Evolutionary conservation across 37 sponge, comb jelly and placozoan species (phyloP).

Genomic region (Beroe ovata): DNA sequence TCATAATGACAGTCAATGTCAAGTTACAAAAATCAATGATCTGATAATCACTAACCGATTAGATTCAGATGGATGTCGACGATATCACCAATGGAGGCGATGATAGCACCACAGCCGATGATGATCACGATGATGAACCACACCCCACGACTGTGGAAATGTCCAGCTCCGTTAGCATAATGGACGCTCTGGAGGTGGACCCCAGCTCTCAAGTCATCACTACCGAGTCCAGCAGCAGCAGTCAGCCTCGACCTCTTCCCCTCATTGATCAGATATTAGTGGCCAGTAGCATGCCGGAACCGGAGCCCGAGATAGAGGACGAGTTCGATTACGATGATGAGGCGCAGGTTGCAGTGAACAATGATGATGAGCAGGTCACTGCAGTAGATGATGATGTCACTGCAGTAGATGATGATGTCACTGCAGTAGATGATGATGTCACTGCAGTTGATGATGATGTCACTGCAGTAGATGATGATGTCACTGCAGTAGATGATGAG

Average conservation of each 20-base stretch:
- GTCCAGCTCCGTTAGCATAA: not conserved
- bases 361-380: not conserved
- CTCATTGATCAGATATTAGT: constrained; percentile 11
- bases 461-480: not conserved
- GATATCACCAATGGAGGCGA: no score
- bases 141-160: no score
- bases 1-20: no score
- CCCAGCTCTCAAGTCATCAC: not conserved
- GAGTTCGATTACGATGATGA: not conserved
- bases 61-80: no score
- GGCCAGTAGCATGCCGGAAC: not conserved
- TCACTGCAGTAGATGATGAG: not conserved
- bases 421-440: not conserved
- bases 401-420: not conserved
- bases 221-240: not conserved
- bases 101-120: no score
- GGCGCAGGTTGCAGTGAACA: not conserved
- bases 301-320: constrained; percentile 24
- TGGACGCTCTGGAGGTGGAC: constrained; percentile 4
- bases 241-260: not conserved
- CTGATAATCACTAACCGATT: no score
- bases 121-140: no score
- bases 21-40: no score
- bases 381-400: not conserved
- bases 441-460: not conserved